A percentile compares a stretch with the other conserved stretches of the same genome.
Evolutionary conservation across 2,888 invertebrate genomes (phyloP).

Genomic region (Anthophora plumipes): DNA sequence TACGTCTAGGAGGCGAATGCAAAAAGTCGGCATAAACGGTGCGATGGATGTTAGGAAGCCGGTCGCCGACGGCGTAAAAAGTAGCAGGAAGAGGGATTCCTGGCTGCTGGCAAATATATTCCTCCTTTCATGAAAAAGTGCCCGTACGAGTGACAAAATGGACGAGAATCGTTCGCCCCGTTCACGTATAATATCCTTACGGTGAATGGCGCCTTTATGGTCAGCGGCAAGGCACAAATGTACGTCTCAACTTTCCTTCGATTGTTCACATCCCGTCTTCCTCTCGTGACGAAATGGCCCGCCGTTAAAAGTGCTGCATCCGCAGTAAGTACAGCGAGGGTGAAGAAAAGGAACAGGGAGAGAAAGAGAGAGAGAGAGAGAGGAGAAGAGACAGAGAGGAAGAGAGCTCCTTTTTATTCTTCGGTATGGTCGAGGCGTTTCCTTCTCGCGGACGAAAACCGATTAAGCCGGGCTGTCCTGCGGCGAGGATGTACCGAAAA

Average conservation of each 20-base stretch:
- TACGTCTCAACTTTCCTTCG: constrained; percentile 72
- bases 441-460: constrained; percentile 68
- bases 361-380: constrained; percentile 12
- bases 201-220: constrained; percentile 66
- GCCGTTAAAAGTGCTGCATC: constrained; percentile 73
- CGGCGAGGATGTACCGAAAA: constrained; percentile 67
- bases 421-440: constrained; percentile 51
- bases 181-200: constrained; percentile 60
- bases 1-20: neutral
- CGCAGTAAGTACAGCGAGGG: constrained; percentile 66
- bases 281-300: constrained; percentile 70
- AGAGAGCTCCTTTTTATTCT: constrained; percentile 63
- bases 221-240: constrained; percentile 63
- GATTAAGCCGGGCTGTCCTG: constrained; percentile 70
- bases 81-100: constrained; percentile 31
- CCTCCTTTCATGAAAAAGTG: constrained; percentile 47
- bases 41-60: constrained; percentile 13
- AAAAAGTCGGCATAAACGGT: constrained; percentile 35
- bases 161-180: constrained; percentile 59
- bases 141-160: constrained; percentile 55
- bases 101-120: constrained; percentile 41
- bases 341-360: constrained; percentile 32
- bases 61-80: constrained; percentile 18
- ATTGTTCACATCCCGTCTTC: constrained; percentile 71
- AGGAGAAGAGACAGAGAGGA: constrained; percentile 19